Evolutionary conservation across 1,140 invertebrate species (phyloP).

Genomic region (Drosophila murphyi): DNA sequence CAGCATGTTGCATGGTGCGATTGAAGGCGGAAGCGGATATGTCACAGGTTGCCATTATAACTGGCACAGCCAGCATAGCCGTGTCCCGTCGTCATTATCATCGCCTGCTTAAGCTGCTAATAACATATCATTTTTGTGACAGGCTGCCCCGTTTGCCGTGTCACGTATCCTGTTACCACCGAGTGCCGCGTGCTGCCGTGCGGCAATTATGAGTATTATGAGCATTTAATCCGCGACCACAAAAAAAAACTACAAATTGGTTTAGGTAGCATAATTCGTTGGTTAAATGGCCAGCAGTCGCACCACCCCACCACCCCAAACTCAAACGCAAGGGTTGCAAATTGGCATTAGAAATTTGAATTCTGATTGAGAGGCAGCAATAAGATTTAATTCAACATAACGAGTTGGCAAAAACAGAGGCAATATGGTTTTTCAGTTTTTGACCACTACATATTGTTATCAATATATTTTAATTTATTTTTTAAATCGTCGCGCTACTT

Average conservation of each 20-base stretch:
- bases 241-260: constrained; percentile 72
- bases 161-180: constrained; percentile 61
- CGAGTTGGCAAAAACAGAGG: too few relatives aligned
- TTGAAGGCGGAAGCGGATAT: constrained; percentile 71
- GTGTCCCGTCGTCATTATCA: constrained; percentile 35
- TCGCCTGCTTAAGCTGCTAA: constrained; percentile 65
- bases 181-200: constrained; percentile 58
- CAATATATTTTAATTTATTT: too few relatives aligned
- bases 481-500: too few relatives aligned
- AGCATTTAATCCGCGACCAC: constrained; percentile 70
- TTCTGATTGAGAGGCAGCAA: background rate
- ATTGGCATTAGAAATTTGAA: background rate
- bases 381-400: background rate
- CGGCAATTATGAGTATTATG: constrained; percentile 74
- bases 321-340: constrained; percentile 24
- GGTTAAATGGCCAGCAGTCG: constrained; percentile 64
- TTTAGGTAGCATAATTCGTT: constrained; percentile 47
- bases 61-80: constrained; percentile 14
- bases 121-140: constrained; percentile 76
- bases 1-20: constrained; percentile 15
- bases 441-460: too few relatives aligned
- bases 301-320: constrained; percentile 4
- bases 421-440: too few relatives aligned
- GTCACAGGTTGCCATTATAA: constrained; percentile 59
- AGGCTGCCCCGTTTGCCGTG: constrained; percentile 37